Conservation (phyloP, 92 coral and sea anemone species). For the Phenganax subtilis region DNA sequence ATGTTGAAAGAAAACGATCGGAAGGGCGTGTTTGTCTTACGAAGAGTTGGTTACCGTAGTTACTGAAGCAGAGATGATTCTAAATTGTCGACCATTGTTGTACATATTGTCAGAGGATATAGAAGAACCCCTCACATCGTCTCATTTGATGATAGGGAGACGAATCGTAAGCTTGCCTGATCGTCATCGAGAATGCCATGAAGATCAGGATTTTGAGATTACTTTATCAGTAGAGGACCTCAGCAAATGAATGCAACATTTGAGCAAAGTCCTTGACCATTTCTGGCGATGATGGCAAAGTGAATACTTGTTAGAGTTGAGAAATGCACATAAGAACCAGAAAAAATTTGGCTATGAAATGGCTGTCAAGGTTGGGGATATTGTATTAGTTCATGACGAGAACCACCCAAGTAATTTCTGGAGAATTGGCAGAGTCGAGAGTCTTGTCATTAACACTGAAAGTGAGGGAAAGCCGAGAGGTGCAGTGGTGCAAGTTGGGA, state of each 20-base stretch:
- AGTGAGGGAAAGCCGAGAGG: constrained; percentile 46
- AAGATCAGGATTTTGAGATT: constrained; percentile 29
- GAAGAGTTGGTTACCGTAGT: constrained; percentile 48
- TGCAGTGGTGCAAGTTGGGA: constrained; percentile 52
- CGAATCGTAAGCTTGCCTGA: too few species aligned
- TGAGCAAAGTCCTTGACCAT: constrained; percentile 39
- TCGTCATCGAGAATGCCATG: constrained; percentile 1
- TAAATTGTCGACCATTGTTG: constrained; percentile 53
- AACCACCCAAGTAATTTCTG: constrained; percentile 39
- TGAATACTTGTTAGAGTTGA: constrained; percentile 52
- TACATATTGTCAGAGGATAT: constrained; percentile 48
- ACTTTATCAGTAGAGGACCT: constrained; percentile 29
- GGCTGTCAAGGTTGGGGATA: constrained; percentile 30
- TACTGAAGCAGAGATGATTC: constrained; percentile 45
- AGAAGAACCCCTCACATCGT: constrained; percentile 57
- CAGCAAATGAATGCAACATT: constrained; percentile 39
- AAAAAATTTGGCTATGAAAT: constrained; percentile 16
- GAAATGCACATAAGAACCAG: constrained; percentile 37
- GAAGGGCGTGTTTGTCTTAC: constrained; percentile 48
- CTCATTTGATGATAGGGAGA: constrained; percentile 38
- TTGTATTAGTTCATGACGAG: constrained; percentile 44
- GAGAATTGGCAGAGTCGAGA: constrained; percentile 39
- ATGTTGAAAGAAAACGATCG: constrained; percentile 50
- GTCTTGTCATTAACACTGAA: constrained; percentile 42
- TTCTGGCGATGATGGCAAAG: constrained; percentile 59